Evolutionary conservation across 2,797 vertebrate genomes (phyloP).

Genomic region (Falco novaeseelandiae): DNA sequence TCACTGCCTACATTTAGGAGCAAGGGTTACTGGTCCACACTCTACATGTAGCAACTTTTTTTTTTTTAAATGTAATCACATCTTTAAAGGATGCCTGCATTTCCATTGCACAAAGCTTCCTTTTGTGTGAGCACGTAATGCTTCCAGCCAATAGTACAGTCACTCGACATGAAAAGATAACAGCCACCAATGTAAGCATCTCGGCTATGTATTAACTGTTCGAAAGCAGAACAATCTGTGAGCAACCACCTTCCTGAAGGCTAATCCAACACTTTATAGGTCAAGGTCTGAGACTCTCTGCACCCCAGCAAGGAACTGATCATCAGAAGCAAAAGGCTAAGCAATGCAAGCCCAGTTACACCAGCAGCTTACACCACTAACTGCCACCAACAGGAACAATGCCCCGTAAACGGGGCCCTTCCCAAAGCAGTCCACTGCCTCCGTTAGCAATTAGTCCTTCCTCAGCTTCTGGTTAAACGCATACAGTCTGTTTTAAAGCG

Average conservation of each 20-base stretch:
- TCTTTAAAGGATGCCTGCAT: not conserved
- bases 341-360: not conserved
- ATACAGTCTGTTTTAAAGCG: not conserved
- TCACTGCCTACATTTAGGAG: not conserved
- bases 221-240: not conserved
- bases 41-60: not conserved
- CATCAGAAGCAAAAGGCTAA: not conserved
- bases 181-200: not conserved
- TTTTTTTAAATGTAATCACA: not conserved
- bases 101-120: not conserved
- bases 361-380: not conserved
- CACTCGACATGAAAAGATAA: not conserved
- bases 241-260: not conserved
- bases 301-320: not conserved
- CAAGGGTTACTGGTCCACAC: constrained; percentile 2
- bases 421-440: not conserved
- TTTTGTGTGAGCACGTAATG: fast-evolving
- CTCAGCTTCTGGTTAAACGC: not conserved
- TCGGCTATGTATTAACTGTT: not conserved
- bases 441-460: not conserved
- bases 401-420: not conserved
- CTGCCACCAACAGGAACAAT: fast-evolving
- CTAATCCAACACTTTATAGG: not conserved
- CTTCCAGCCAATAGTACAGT: not conserved
- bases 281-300: not conserved